Evolutionary conservation across 2,797 vertebrate genomes (phyloP).

Genomic region (Pseudochromis fuscus): DNA sequence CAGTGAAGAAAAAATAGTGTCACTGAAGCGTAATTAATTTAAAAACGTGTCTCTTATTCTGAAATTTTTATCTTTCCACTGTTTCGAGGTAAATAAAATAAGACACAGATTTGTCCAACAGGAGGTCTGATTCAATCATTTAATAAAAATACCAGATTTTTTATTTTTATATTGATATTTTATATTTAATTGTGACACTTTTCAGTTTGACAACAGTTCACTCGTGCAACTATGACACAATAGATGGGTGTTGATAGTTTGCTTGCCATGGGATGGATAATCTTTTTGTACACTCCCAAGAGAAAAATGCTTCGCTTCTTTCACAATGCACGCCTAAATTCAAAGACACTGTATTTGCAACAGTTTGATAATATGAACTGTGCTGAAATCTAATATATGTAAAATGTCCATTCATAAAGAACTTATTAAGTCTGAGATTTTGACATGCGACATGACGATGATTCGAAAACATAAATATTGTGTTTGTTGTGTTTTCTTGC

Average conservation of each 20-base stretch:
- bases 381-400: constrained; percentile 25
- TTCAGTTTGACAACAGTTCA: constrained; percentile 49
- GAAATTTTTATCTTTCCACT: too few relatives aligned
- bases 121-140: neutral
- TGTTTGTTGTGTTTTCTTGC: constrained; percentile 37
- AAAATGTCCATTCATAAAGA: constrained; percentile 27
- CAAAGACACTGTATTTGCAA: constrained; percentile 37
- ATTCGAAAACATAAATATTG: constrained; percentile 44
- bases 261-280: constrained; percentile 64
- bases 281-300: constrained; percentile 72
- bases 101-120: constrained; percentile 1
- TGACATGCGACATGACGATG: constrained; percentile 15
- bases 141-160: neutral
- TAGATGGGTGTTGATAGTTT: constrained; percentile 72
- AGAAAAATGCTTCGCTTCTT: constrained; percentile 69
- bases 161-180: neutral
- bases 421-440: constrained; percentile 6
- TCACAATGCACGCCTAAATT: constrained; percentile 70
- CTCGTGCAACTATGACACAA: constrained; percentile 52
- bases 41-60: too few relatives aligned
- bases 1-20: too few relatives aligned
- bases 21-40: too few relatives aligned
- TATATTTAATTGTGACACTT: constrained; percentile 15
- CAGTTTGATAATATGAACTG: constrained; percentile 24
- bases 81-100: neutral